A percentile compares a stretch with the other conserved stretches of the same genome.
Evolutionary conservation across 2,797 vertebrate genomes (phyloP).

Genomic region (Oceanodroma leucorhoa): DNA sequence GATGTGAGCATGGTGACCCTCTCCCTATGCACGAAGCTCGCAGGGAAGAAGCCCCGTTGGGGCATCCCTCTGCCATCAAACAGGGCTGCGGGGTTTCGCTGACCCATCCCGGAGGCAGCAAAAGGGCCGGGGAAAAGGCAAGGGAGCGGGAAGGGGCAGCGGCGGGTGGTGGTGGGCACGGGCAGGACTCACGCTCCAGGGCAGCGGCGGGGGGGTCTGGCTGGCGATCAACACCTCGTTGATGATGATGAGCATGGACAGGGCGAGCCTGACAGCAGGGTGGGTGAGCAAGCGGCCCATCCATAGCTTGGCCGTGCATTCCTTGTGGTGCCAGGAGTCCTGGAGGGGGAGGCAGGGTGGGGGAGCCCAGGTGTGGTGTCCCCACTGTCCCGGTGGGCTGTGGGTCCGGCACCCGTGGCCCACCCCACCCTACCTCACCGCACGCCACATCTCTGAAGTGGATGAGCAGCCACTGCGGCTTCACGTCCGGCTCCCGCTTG

Average conservation of each 20-base stretch:
- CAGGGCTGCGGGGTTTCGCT: accelerated
- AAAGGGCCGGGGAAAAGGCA: not conserved
- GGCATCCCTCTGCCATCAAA: not conserved
- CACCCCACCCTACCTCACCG: not conserved
- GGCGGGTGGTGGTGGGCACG: too few species aligned
- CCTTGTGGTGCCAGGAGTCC: constrained; percentile 58
- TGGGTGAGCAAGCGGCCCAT: not conserved
- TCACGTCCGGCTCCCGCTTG: accelerated
- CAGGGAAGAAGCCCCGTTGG: not conserved
- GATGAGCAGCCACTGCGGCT: not conserved
- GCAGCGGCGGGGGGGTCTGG: not conserved
- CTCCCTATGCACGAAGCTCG: not conserved
- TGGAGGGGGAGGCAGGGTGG: not conserved
- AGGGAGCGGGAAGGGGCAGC: too few species aligned
- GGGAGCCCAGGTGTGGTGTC: not conserved
- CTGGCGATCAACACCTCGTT: not conserved
- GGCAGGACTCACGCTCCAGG: not conserved
- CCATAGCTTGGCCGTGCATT: constrained; percentile 6
- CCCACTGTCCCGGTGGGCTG: not conserved
- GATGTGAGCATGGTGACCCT: not conserved
- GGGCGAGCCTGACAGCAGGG: not conserved
- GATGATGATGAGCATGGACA: not conserved
- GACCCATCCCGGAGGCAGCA: too few species aligned
- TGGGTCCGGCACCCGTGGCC: not conserved
- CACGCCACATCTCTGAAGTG: not conserved